Conservation (phyloP, 1,140 invertebrate species). For the Olivierus martensii region DNA sequence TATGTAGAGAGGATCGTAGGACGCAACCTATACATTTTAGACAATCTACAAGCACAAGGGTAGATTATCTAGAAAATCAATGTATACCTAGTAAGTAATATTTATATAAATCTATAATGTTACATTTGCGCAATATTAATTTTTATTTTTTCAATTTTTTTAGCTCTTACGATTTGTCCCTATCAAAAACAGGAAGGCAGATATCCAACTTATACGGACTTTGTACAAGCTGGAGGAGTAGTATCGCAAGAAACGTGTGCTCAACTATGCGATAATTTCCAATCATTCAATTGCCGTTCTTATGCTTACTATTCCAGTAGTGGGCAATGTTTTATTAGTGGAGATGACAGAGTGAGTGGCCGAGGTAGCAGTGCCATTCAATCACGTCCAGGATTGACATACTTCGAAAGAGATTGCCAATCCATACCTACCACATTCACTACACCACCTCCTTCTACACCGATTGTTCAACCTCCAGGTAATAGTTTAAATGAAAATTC, state of each 20-base stretch:
- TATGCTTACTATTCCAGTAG: constrained; percentile 34
- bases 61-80: constrained; percentile 39
- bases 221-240: constrained; percentile 28
- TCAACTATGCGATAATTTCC: constrained; percentile 28
- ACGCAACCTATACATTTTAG: constrained; percentile 30
- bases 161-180: constrained; percentile 19
- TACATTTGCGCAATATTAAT: too few relatives aligned
- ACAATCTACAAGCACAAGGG: constrained; percentile 26
- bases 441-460: constrained; percentile 2
- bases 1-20: constrained; percentile 33
- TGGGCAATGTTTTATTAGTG: constrained; percentile 35
- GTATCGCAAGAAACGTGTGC: constrained; percentile 31
- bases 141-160: not conserved
- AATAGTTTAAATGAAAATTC: too few relatives aligned
- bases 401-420: constrained; percentile 32
- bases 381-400: constrained; percentile 31
- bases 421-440: constrained; percentile 9
- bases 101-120: too few relatives aligned
- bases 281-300: constrained; percentile 33
- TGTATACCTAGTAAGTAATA: constrained; percentile 30
- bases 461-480: not conserved
- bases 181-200: constrained; percentile 27
- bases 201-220: constrained; percentile 33
- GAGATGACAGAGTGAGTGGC: constrained; percentile 23
- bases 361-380: constrained; percentile 22